These are phyloP conservation scores for Emydura subglobosa DNA, from an alignment of 2,113 vertebrate genomes.

Conservation along the genomic window DNA sequence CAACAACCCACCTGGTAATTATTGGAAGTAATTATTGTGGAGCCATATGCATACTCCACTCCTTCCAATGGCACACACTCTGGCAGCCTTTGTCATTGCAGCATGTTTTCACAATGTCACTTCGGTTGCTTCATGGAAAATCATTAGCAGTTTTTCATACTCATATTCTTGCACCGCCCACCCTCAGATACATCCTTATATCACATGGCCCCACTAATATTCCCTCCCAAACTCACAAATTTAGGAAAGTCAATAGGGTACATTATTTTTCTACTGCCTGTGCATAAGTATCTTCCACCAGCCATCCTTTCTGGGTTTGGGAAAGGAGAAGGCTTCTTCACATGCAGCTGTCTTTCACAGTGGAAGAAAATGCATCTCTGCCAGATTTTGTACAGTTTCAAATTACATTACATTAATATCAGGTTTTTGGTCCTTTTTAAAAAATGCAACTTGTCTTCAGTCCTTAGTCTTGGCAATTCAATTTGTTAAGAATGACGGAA, in stretches of 20 bases:
- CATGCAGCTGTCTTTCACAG: not conserved
- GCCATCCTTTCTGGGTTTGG: not conserved
- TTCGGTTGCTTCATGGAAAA: not conserved
- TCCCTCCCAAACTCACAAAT: not conserved
- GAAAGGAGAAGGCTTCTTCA: not conserved
- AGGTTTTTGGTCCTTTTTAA: not conserved
- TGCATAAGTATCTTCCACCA: not conserved
- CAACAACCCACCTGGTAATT: not conserved
- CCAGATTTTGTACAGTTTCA: not conserved
- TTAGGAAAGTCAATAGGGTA: not conserved
- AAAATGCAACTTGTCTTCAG: not conserved
- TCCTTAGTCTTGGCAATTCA: not conserved
- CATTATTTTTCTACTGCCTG: not conserved
- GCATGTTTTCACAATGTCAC: not conserved
- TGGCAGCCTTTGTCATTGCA: not conserved
- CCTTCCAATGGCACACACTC: not conserved
- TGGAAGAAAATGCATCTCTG: constrained; percentile 36
- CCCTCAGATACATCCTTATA: not conserved
- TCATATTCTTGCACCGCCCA: not conserved
- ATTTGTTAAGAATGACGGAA: not conserved
- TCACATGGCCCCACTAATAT: not conserved
- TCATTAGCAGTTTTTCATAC: not conserved
- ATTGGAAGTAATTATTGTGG: not conserved
- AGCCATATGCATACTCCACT: not conserved
- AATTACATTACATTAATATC: not conserved